Conservation (phyloP, 2,797 vertebrate species). For the Myripristis jacobus region DNA sequence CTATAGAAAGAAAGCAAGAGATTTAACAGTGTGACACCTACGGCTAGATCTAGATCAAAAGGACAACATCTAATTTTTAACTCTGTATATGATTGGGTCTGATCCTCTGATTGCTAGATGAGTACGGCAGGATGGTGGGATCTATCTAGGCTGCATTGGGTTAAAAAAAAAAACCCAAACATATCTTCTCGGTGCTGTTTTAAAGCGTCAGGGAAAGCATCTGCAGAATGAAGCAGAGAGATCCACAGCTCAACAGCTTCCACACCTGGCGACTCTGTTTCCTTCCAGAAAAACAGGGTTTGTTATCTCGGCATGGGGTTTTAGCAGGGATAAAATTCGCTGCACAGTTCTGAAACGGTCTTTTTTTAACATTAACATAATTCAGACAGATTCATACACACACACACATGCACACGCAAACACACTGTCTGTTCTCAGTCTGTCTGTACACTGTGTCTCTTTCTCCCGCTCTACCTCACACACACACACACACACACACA, state of each 20-base stretch:
- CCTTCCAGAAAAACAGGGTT: constrained; percentile 18
- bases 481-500: constrained; percentile 5
- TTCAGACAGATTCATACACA: constrained; percentile 20
- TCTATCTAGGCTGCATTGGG: background rate
- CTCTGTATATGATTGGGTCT: background rate
- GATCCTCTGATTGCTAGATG: background rate
- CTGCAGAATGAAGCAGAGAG: constrained; percentile 27
- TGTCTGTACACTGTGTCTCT: constrained; percentile 45
- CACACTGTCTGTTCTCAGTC: background rate
- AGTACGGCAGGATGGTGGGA: background rate
- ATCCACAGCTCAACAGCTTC: constrained; percentile 22
- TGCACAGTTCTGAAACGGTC: background rate
- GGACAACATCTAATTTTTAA: constrained; percentile 13
- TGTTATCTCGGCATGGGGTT: constrained; percentile 38
- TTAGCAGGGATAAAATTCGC: background rate
- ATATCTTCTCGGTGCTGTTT: background rate
- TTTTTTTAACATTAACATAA: constrained; percentile 15
- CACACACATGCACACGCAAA: background rate
- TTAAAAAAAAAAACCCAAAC: no score
- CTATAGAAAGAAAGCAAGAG: constrained; percentile 2
- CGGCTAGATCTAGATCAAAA: background rate
- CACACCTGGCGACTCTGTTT: constrained; percentile 10
- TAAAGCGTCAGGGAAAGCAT: constrained; percentile 1
- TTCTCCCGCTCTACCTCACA: constrained; percentile 7
- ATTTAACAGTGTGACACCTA: background rate